Evolutionary conservation across 1,140 invertebrate genomes (phyloP), one percentile per base, ranked within the genome.

Genomic region (Camponotus pennsylvanicus): DNA sequence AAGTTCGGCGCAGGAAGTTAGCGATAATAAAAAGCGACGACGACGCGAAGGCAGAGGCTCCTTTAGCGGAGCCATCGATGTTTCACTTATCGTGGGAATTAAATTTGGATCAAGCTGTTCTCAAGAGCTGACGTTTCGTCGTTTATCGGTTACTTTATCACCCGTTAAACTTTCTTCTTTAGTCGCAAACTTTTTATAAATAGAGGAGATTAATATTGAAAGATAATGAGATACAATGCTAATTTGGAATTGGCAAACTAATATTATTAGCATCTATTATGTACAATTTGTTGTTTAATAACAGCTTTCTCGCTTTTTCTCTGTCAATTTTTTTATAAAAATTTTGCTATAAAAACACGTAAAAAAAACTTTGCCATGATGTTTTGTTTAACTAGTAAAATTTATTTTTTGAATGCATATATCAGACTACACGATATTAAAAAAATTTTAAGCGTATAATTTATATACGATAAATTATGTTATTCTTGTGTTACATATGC

Each of bases 51-150:
- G 27, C 69, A 42, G 69, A 71, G 13, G 55, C 40, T 61, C 8
- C 79, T 82, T 82, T 82, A 37, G 52, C 67, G 8, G 5, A 63
- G 40, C 79, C 42, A 49, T 75, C 73, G 82, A 85, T 78, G 82
- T 85, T 85, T 78, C 82, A 85, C 82, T 78, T 77, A 85, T 78
- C 82, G 45, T 49, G 18, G 63, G 63, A 85, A 85, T 85, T 78
- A 77, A 85, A 85, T 85, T 78, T 76, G 57, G 59, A 78, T 66
- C 37, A 85, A 85, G 82, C 82, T 78, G 82, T 40, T 57, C 61
- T 11, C 45, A 37, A 32, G 59, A 66, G 59, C 27, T 78, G 71
- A 85, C 63, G 45, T 78, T 77, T 77, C 27, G 71, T 78, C 82
- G 75, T 45, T 78, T 78, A 76, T 78, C 82, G 59, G 27, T 66